Percentiles rank a stretch among this genome's conserved stretches.
phyloP scores from a whole-genome alignment of 2,797 vertebrate species.

The Gambelia wislizenii region DNA sequence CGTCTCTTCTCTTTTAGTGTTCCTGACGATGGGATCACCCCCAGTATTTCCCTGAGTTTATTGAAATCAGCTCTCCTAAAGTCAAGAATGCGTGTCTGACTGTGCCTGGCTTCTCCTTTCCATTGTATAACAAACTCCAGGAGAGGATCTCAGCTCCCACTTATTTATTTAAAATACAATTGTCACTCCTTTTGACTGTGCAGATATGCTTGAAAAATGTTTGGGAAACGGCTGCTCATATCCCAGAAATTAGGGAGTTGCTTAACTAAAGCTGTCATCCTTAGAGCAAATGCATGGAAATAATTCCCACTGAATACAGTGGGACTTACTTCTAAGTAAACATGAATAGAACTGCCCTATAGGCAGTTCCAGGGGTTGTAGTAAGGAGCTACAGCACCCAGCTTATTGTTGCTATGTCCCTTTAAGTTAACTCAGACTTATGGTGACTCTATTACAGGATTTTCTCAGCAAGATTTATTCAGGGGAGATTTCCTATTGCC shows the following conservation, averaged over 20 bases:
- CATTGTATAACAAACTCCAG: too few species aligned
- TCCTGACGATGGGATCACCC: too few species aligned
- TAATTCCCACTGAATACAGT: neutral
- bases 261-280: neutral
- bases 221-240: neutral
- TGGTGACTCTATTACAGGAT: too few species aligned
- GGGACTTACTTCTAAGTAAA: slow-evolving; percentile 3
- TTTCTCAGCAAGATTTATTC: too few species aligned
- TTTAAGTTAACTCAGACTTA: too few species aligned
- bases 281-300: neutral
- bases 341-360: neutral
- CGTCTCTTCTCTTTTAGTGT: too few species aligned
- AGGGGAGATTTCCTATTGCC: too few species aligned
- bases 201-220: neutral
- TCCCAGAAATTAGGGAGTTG: neutral
- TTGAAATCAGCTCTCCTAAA: too few species aligned
- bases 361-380: neutral
- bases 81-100: too few species aligned
- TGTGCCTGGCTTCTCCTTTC: too few species aligned
- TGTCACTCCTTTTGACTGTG: neutral
- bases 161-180: neutral
- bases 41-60: too few species aligned
- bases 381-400: neutral
- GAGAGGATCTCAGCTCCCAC: neutral
- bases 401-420: too few species aligned